Evolutionary conservation across 2,113 vertebrate species (phyloP), one percentile per base, ranked within the genome.

Genomic region (Theristicus caerulescens): DNA sequence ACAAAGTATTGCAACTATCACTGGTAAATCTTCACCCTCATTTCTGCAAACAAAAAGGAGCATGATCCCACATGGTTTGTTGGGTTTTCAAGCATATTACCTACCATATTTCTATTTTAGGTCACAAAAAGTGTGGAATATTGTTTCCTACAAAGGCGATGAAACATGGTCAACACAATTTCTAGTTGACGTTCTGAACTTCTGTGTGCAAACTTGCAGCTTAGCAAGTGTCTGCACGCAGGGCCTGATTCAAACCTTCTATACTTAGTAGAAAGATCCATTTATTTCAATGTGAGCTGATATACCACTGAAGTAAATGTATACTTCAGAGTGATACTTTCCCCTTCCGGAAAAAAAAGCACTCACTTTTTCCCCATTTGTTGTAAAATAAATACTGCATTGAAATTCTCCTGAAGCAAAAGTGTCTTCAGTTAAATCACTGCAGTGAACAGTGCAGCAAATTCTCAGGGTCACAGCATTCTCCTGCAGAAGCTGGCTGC

Each of bases 41-140:
- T 25, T 91, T 81, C 78, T 78, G 27, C n/a, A 52, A 55, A 52
- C 46, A 58, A 32, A 55, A 42, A 81, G 64, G 18, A 70, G 13
- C 61, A 20, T 0, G 1, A 85, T 47, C 27, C 38, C 27, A 34
- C 8, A 1, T 1, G 5, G 10, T 70, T 52, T 67, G 54, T 7
- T 36, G 49, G 14, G 12, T 34, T 82, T 78, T 70, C 59, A 55
- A 69, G 27, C 25, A 32, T 2, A 15, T 4, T 19, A 25, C 20
- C 32, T 21, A 32, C 22, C 4, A 1, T n/a, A 16, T 70, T 44
- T 21, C 73, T 46, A 26, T n/a, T 90, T 49, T 13, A 65, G 11
- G 42, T 52, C 38, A 81, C 8, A 52, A 31, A 40, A 66, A 5
- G 17, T 0, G 3, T 5, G 21, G 9, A 67, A 16, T 12, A 11